Conservation (phyloP, 2,113 vertebrate genomes). For the Okapia johnstoni region DNA sequence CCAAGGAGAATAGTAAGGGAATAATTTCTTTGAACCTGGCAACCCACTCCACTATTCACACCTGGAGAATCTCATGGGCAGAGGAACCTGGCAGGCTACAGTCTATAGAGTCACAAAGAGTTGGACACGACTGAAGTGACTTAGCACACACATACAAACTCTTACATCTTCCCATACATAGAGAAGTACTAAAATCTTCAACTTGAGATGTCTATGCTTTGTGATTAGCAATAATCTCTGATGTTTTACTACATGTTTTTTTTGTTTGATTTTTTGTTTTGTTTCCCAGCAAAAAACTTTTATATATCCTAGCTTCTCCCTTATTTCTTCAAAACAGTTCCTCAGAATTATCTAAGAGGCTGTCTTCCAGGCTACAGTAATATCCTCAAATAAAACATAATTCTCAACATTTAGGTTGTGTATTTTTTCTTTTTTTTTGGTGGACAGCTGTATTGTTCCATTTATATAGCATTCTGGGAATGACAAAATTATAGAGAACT, state of each 20-base stretch:
- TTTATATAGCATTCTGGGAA: neutral
- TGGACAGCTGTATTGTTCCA: neutral
- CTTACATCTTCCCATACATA: neutral
- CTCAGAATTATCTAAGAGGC: neutral
- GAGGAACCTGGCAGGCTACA: neutral
- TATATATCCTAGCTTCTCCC: neutral
- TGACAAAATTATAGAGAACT: neutral
- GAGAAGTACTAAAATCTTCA: neutral
- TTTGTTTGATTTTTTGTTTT: neutral
- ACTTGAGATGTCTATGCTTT: neutral
- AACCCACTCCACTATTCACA: neutral
- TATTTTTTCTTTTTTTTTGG: neutral
- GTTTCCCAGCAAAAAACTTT: neutral
- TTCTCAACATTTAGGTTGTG: neutral
- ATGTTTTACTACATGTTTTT: neutral
- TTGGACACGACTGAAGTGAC: neutral
- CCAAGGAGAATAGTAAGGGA: neutral
- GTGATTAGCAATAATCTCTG: neutral
- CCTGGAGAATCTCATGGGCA: neutral
- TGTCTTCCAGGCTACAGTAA: neutral
- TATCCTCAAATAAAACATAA: neutral
- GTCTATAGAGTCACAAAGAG: neutral
- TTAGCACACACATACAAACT: neutral
- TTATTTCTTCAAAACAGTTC: neutral
- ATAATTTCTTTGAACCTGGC: neutral